Evolutionary conservation across 1,140 invertebrate species (phyloP).

Genomic region (Nephila pilipes): DNA sequence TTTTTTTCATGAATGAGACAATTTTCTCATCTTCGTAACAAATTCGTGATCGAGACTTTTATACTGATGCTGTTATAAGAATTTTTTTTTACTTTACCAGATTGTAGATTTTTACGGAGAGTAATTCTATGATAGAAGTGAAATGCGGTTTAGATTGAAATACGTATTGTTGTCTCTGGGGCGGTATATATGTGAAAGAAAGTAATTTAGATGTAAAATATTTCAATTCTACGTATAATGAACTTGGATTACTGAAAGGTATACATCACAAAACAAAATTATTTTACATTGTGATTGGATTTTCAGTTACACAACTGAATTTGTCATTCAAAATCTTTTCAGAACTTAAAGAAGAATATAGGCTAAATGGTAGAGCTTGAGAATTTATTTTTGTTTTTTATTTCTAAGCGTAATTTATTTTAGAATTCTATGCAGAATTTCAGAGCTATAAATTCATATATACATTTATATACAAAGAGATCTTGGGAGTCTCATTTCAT

Average conservation of each 20-base stretch:
- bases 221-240: neutral
- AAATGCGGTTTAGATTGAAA: constrained; percentile 20
- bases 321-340: too few relatives aligned
- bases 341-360: too few relatives aligned
- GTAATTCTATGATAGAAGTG: neutral
- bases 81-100: neutral
- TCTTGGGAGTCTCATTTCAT: too few relatives aligned
- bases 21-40: constrained; percentile 42
- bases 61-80: neutral
- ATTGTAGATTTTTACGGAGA: neutral
- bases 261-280: neutral
- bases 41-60: constrained; percentile 34
- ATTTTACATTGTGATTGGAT: too few relatives aligned
- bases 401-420: too few relatives aligned
- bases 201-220: constrained; percentile 1
- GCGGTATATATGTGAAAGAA: neutral
- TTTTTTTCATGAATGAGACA: constrained; percentile 20
- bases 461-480: too few relatives aligned
- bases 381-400: too few relatives aligned
- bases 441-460: too few relatives aligned
- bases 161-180: neutral
- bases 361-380: too few relatives aligned
- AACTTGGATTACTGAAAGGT: neutral
- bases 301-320: too few relatives aligned
- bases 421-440: too few relatives aligned